Conservation (phyloP, 37 sponge, comb jelly and placozoan genomes). For the Chondrosia reniformis region DNA sequence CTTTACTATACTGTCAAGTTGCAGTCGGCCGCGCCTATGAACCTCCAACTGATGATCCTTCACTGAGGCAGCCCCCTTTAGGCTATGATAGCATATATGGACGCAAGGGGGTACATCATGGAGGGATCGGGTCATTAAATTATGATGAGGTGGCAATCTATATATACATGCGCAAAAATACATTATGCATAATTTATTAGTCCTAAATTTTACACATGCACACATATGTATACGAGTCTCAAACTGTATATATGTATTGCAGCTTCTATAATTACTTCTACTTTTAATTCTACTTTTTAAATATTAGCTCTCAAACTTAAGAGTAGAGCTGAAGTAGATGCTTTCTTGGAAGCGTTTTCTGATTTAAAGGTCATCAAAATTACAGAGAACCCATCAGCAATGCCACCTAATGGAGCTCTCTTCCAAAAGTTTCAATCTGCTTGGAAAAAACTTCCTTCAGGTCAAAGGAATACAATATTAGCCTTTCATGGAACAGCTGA, state of each 20-base stretch:
- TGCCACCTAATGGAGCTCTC: constrained; percentile 60
- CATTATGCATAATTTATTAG: too few relatives aligned
- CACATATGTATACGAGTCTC: too few relatives aligned
- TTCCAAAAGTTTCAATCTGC: constrained; percentile 47
- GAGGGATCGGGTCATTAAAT: constrained; percentile 13
- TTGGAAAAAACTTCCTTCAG: constrained; percentile 27
- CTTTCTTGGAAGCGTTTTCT: constrained; percentile 46
- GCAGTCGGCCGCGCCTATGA: constrained; percentile 11
- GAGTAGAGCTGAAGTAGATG: constrained; percentile 37
- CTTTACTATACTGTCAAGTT: constrained; percentile 23
- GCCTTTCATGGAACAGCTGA: constrained; percentile 80
- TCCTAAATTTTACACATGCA: too few relatives aligned
- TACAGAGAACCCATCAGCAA: constrained; percentile 66
- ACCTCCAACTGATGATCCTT: constrained; percentile 5
- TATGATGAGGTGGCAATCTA: constrained; percentile 15
- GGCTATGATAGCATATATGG: constrained; percentile 15
- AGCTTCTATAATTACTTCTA: too few relatives aligned
- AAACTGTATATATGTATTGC: too few relatives aligned
- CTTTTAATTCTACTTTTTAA: too few relatives aligned
- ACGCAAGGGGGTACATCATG: background rate
- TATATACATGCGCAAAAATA: too few relatives aligned
- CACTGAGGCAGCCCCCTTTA: background rate
- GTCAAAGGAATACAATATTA: constrained; percentile 58
- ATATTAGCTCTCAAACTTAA: too few relatives aligned
- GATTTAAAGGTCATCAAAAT: constrained; percentile 43